Evolutionary conservation across 2,888 invertebrate genomes (phyloP), one percentile per base, ranked within the genome.

Genomic region (Sarcophaga rosellei): DNA sequence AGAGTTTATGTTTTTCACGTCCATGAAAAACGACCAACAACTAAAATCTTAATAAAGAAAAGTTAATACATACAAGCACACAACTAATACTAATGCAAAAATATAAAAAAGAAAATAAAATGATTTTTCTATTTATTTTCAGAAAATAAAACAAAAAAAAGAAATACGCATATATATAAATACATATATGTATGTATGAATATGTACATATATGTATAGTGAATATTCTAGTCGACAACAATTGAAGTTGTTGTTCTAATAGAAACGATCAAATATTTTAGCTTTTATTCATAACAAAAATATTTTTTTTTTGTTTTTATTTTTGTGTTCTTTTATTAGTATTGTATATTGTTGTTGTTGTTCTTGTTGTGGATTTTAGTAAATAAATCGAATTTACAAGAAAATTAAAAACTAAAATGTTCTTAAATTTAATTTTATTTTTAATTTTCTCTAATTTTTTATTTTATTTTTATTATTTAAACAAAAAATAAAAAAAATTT

Each of bases 241-340:
- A 73, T 53, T 53, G 17, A 15, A 57, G 35, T 62, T 81, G 63
- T 82, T 75, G 61, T 77, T 77, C 35, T 35, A 66, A 80, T 68
- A 73, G 68, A 76, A 80, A 83, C 79, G n/a, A 15, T 53, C 25
- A 86, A 86, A 86, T 86, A 83, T 83, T 83, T 86, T 69, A 80
- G 86, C 23, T 80, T 83, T 83, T 86, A 83, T 86, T 86, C 86
- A 86, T 86, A 86, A 86, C 53, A 80, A 86, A 72, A 73, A 20
- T 57, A 23, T 62, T 57, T 72, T 65, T 79, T 70, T 35, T 1
- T 47, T 47, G 3, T 47, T 17, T 53, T 53, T 53, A 2, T 17
- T 53, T 53, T 53, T 8, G 35, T 35, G 8, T 8, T 35, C 35
- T 35, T 35, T 35, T 35, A 35, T 35, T 35, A 35, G 8, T 35